Percentiles rank a stretch among this genome's conserved stretches.
Conservation (phyloP, 2,113 vertebrate genomes). For the Gavia stellata region DNA sequence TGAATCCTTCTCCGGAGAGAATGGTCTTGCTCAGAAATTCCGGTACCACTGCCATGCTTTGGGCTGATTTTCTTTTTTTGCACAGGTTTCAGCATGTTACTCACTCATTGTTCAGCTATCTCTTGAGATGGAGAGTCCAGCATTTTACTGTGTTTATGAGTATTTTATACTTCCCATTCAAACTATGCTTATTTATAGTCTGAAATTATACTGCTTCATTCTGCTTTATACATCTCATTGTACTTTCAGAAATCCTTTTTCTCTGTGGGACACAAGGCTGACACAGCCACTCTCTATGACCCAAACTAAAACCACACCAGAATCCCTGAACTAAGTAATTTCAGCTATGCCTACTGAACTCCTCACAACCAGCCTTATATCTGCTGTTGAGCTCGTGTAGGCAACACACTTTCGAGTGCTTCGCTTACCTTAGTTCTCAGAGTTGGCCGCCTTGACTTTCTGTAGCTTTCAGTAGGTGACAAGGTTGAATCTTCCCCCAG, state of each 20-base stretch:
- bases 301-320: neutral
- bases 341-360: neutral
- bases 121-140: too few relatives aligned
- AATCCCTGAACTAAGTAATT: neutral
- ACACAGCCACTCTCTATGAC: neutral
- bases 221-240: neutral
- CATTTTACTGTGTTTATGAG: too few relatives aligned
- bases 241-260: neutral
- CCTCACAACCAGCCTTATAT: too few relatives aligned
- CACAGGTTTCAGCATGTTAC: too few relatives aligned
- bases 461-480: neutral
- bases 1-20: too few relatives aligned
- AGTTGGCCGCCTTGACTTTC: neutral
- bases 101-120: too few relatives aligned
- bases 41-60: too few relatives aligned
- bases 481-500: neutral
- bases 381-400: accelerated
- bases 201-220: neutral
- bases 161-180: too few relatives aligned
- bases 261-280: neutral
- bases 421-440: neutral
- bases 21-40: too few relatives aligned
- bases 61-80: too few relatives aligned
- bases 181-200: too few relatives aligned
- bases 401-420: neutral